Evolutionary conservation across 2,888 invertebrate genomes (phyloP), one percentile per base, ranked within the genome.

Genomic region (Sminthurides aquaticus): DNA sequence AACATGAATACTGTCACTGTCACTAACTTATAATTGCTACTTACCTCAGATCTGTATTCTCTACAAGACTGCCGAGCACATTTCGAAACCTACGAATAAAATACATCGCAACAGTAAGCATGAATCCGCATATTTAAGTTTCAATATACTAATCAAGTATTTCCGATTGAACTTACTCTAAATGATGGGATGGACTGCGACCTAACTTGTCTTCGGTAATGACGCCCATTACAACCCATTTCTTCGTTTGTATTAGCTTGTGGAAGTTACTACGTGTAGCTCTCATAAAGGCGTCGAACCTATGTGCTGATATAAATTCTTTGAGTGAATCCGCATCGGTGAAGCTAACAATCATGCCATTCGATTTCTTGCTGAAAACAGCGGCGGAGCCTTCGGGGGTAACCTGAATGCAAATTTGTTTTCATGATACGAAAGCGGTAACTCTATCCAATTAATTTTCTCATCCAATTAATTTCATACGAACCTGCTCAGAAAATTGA

Each of bases 131-230:
- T 25, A 57, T 20, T 22, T 58, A 43, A 11, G 5, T 15, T n/a
- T 48, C 34, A 34, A 20, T 48, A 29, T 28, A 54, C 1, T 55
- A 5, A 8, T 43, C 15, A 1, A 29, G 18, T 28, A 24, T 57
- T 8, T 52, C 27, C 20, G 28, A 54, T 62, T 62, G 8, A 20
- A 20, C 20, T 62, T 27, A 62, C 62, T 56, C 24, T 27, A 62
- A 26, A 34, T 60, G 62, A 57, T 62, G 62, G 49, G 34, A 54
- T 54, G 62, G 49, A 57, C 80, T 84, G 79, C 90, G 88, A 76
- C 86, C 88, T 1, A 91, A 80, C 76, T 90, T 90, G 78, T 92
- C 91, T 80, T 93, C 92, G 76, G 90, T 89, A 0, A 93, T 87
- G 20, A 94, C 88, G 26, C 89, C 91, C 65, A 95, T 82, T 2